phyloP scores from a whole-genome alignment of 2,888 invertebrate species.

The Mystacides longicornis region DNA sequence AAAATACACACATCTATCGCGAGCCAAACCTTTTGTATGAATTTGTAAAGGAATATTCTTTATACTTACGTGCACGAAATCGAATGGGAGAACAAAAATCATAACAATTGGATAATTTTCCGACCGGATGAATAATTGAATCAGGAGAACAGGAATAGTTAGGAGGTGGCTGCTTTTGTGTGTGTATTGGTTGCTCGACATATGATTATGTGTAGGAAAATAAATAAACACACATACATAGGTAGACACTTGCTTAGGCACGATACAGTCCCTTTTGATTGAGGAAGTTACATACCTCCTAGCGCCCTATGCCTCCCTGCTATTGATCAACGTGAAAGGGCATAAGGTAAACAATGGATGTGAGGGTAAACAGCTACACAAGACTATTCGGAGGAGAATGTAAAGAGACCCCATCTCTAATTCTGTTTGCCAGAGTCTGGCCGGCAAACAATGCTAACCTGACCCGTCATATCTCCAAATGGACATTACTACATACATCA shows the following conservation, averaged over 20 bases:
- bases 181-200: conserved; percentile 3
- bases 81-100: conserved; percentile 25
- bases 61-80: conserved; percentile 15
- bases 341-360: conserved; percentile 27
- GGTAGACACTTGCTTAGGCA: not conserved
- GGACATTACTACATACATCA: conserved; percentile 7
- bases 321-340: conserved; percentile 26
- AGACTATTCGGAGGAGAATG: conserved; percentile 19
- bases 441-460: conserved; percentile 23
- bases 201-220: not conserved
- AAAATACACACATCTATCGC: too few species aligned
- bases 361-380: conserved; percentile 26
- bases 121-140: conserved; percentile 27
- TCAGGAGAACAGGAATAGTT: conserved; percentile 22
- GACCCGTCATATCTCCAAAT: conserved; percentile 22
- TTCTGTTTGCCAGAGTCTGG: conserved; percentile 26
- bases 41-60: too few species aligned
- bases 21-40: too few species aligned
- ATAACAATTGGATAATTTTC: conserved; percentile 27
- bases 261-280: conserved; percentile 23
- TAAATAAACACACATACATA: too few species aligned
- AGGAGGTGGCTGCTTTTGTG: conserved; percentile 13
- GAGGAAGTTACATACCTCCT: conserved; percentile 18
- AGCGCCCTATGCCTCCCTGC: conserved; percentile 18
- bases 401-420: conserved; percentile 25